phyloP scores from a whole-genome alignment of 2,888 invertebrate genomes.

The Lasioglossum marginatum region DNA sequence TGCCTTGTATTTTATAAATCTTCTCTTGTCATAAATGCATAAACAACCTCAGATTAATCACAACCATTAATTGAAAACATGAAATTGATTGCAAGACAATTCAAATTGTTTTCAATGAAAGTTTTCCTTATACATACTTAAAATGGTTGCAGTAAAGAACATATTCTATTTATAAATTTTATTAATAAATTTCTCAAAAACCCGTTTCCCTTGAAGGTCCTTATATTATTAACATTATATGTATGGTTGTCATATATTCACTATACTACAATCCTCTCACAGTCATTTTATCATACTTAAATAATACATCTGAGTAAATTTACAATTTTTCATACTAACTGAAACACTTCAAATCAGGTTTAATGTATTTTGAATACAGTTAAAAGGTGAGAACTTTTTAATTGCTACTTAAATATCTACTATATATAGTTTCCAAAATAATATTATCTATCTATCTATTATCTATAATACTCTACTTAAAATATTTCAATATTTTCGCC shows the following conservation, averaged over 20 bases:
- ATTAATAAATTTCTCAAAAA: background rate
- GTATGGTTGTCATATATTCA: conserved; percentile 23
- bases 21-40: no score
- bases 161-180: background rate
- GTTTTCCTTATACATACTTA: background rate
- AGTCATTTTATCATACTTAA: conserved; percentile 14
- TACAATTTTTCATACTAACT: conserved; percentile 5
- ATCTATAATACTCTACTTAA: background rate
- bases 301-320: background rate
- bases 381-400: conserved; percentile 5
- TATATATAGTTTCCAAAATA: background rate
- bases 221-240: background rate
- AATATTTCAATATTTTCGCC: background rate
- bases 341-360: background rate
- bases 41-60: background rate
- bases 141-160: background rate
- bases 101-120: background rate
- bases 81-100: background rate
- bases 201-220: background rate
- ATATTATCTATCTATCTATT: background rate
- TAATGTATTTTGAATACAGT: background rate
- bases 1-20: background rate
- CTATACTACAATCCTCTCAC: conserved; percentile 42
- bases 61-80: background rate
- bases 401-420: background rate